Evolutionary conservation across 1,140 invertebrate species (phyloP), one percentile per base, ranked within the genome.

Genomic region (Micrasema minimum): DNA sequence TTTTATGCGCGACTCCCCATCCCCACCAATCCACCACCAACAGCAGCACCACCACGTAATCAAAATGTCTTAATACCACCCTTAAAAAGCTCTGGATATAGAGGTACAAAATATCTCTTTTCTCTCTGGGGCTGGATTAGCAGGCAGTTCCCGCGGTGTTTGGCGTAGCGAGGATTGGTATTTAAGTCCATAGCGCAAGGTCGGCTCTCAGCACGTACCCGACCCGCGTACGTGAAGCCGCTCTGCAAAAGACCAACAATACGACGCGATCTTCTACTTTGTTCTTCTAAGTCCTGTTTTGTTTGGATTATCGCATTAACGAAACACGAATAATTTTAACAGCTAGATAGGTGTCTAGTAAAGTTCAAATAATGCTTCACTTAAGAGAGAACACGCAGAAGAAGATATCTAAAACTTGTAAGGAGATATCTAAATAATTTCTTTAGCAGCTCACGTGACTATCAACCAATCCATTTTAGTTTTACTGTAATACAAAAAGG

Each of bases 1-100:
- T 59, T 41, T 59, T 59, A 59, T 59, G 16, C 20, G 35, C 55
- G 55, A 59, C 37, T 38, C 37, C n/a, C n/a, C n/a, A n/a, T n/a
- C n/a, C n/a, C 10, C 55, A 20, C 55, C 55, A 59, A 23, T 59
- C 18, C 11, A 1, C 18, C 37, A 31, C 26, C 26, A 31, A 7
- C 26, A 4, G 26, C 37, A 38, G 37, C 18, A 14, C 12, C 35
- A 59, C 5, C 35, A 20, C 14, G 7, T 16, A 10, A 38, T 3
- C 7, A 41, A 59, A 41, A 59, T 12, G 14, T n/a, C 10, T 41
- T n/a, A 0, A 4, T 7, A 31, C 55, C 4, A 41, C n/a, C 7
- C 22, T 14, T 31, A 37, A 2, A 31, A 31, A n/a, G 26, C 12
- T 55, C n/a, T 12, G 2, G 6, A 5, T 23, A 23, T 7, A n/a